phyloP scores from a whole-genome alignment of 2,888 invertebrate genomes.

The Synergus laeviventris region DNA sequence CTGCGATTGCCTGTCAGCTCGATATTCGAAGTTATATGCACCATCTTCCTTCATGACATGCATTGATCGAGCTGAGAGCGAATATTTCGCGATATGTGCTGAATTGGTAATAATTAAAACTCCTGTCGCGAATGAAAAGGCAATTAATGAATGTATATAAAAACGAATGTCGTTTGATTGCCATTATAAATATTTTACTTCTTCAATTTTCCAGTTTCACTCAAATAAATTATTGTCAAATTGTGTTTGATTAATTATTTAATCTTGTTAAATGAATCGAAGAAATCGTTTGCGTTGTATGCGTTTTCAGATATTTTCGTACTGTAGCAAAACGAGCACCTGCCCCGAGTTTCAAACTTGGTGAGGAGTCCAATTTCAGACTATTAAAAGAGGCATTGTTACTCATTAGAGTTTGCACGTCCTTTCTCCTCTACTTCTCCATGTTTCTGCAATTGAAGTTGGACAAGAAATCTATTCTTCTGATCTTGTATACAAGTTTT shows the following conservation, averaged over 20 bases:
- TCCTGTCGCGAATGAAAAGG: background rate
- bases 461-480: too few species aligned
- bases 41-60: slow-evolving; percentile 5
- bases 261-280: too few species aligned
- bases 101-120: background rate
- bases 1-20: slow-evolving; percentile 13
- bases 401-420: background rate
- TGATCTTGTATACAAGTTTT: background rate
- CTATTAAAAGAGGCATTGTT: background rate
- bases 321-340: slow-evolving; percentile 3
- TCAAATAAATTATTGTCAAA: too few species aligned
- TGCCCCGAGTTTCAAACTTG: background rate
- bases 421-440: background rate
- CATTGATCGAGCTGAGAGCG: background rate
- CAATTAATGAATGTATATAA: background rate
- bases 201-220: background rate
- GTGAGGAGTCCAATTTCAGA: background rate
- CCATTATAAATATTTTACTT: background rate
- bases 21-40: slow-evolving; percentile 22
- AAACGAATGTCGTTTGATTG: background rate
- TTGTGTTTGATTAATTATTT: too few species aligned
- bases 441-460: background rate
- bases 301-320: slow-evolving; percentile 6
- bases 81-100: background rate
- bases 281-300: background rate